These are phyloP conservation scores for Philaenus spumarius DNA, from an alignment of 1,140 invertebrate species.

Conservation along the genomic window DNA sequence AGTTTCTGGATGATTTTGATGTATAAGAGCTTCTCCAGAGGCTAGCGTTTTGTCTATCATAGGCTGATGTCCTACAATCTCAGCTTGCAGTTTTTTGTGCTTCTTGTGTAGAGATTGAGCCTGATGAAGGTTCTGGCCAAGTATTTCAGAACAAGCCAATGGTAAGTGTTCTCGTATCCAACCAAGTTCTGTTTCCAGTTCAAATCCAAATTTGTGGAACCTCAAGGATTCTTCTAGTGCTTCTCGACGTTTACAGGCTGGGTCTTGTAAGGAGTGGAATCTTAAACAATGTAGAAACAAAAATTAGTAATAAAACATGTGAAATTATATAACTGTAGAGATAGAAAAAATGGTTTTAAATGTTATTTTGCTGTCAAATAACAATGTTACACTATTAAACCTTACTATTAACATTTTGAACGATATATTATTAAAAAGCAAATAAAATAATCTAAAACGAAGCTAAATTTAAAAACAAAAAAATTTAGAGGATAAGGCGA, in stretches of 20 bases:
- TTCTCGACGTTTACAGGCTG: slow-evolving; percentile 57
- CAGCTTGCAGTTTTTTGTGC: slow-evolving; percentile 83
- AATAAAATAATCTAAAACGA: too few relatives aligned
- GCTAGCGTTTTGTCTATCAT: slow-evolving; percentile 75
- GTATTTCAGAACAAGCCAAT: slow-evolving; percentile 64
- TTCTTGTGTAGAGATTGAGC: slow-evolving; percentile 90
- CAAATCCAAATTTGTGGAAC: slow-evolving; percentile 92
- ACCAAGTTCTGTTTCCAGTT: slow-evolving; percentile 86
- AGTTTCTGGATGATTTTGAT: slow-evolving; percentile 67
- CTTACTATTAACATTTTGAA: too few relatives aligned
- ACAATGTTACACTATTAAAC: too few relatives aligned
- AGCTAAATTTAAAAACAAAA: too few relatives aligned
- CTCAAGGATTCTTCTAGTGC: slow-evolving; percentile 77
- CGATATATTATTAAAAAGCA: too few relatives aligned
- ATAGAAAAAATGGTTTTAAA: too few relatives aligned
- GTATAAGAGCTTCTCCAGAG: slow-evolving; percentile 60
- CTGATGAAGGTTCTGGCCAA: slow-evolving; percentile 81
- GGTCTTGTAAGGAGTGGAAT: slow-evolving; percentile 54
- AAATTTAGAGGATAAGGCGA: too few relatives aligned
- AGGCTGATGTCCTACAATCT: slow-evolving; percentile 73
- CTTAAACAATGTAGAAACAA: too few relatives aligned
- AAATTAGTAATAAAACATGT: too few relatives aligned
- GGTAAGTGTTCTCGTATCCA: slow-evolving; percentile 91
- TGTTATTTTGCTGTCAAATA: too few relatives aligned
- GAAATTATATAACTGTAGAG: too few relatives aligned